Percentiles rank a stretch among this genome's conserved stretches.
Conservation (phyloP, 2,888 invertebrate genomes). For the Micoletzkya japonica region DNA sequence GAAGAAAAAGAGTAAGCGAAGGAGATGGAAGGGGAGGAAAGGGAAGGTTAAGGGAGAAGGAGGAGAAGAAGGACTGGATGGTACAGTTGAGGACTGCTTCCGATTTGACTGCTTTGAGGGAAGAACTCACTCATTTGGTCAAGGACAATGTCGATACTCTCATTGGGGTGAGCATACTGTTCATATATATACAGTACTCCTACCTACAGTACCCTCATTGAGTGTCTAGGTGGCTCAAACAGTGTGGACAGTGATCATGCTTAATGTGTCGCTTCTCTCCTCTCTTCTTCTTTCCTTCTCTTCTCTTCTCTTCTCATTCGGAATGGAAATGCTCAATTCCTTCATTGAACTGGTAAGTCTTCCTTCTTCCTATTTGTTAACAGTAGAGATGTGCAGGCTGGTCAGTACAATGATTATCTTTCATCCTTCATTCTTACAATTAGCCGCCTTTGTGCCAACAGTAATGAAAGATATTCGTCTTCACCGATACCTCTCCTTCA, state of each 20-base stretch:
- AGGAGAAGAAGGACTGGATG: constrained; percentile 40
- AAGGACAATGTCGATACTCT: constrained; percentile 64
- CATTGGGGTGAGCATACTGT: constrained; percentile 52
- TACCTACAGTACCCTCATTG: no score
- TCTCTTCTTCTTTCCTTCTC: constrained; percentile 52
- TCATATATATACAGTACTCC: constrained; percentile 1
- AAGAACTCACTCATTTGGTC: constrained; percentile 58
- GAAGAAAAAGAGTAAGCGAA: background rate
- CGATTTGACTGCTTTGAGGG: constrained; percentile 55
- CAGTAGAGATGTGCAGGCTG: background rate
- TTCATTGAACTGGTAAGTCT: constrained; percentile 53
- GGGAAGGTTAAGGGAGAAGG: constrained; percentile 20
- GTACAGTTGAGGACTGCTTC: constrained; percentile 54
- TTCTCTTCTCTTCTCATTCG: constrained; percentile 59
- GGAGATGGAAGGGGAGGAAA: background rate
- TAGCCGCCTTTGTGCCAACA: no score
- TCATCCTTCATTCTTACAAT: background rate
- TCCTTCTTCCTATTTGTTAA: background rate
- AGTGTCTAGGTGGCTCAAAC: constrained; percentile 56
- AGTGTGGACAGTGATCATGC: constrained; percentile 52
- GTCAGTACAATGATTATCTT: no score
- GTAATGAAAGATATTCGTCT: constrained; percentile 19
- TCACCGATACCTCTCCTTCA: no score
- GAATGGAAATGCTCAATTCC: constrained; percentile 61
- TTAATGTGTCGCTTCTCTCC: constrained; percentile 55